A percentile compares a stretch with the other conserved stretches of the same genome.
phyloP scores from a whole-genome alignment of 2,113 vertebrate species.

The Geococcyx californianus region DNA sequence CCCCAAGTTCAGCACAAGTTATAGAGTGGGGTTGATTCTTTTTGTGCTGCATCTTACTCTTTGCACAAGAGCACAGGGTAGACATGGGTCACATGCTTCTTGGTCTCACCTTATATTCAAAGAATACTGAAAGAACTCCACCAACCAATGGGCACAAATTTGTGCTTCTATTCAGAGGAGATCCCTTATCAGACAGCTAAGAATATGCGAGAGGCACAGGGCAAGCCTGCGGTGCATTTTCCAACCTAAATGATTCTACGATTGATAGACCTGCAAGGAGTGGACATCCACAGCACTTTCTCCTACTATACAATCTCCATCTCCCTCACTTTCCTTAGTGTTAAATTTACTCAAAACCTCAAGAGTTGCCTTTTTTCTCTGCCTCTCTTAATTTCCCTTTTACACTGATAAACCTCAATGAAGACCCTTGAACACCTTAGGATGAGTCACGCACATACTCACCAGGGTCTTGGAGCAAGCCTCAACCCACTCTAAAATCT shows the following conservation, averaged over 20 bases:
- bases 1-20: background rate
- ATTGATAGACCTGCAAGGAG: background rate
- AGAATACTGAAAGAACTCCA: background rate
- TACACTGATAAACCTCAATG: background rate
- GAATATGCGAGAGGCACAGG: accelerated
- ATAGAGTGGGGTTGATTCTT: background rate
- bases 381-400: accelerated
- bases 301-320: background rate
- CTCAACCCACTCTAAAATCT: background rate
- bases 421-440: background rate
- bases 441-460: background rate
- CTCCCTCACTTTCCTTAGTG: background rate
- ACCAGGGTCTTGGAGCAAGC: background rate
- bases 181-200: background rate
- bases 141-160: background rate
- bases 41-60: background rate
- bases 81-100: background rate
- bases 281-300: background rate
- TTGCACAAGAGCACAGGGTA: background rate
- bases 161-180: background rate
- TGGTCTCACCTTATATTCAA: background rate
- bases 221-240: background rate
- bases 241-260: too few relatives aligned
- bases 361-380: background rate
- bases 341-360: background rate